phyloP scores from a whole-genome alignment of 2,888 invertebrate species.

The Emesis furor region DNA sequence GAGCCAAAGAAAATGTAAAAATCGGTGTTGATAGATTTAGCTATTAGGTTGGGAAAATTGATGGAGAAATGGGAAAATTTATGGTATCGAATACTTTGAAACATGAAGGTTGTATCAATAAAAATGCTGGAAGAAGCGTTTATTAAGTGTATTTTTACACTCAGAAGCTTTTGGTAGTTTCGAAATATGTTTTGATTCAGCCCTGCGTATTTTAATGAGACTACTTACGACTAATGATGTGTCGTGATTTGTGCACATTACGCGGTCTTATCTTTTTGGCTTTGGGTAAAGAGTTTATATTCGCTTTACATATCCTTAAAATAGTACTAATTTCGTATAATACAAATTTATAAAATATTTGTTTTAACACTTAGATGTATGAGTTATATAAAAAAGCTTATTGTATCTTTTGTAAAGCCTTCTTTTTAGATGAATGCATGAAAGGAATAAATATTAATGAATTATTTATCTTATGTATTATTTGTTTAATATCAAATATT shows the following conservation, averaged over 20 bases:
- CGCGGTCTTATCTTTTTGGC: not conserved
- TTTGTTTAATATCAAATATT: slow-evolving; percentile 76
- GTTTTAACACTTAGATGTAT: not conserved
- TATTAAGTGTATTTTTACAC: no score
- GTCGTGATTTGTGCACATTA: no score
- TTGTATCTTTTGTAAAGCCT: not conserved
- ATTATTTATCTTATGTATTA: slow-evolving; percentile 26
- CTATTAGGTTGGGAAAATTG: not conserved
- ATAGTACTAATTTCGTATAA: not conserved
- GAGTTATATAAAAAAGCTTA: not conserved
- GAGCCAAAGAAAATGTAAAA: slow-evolving; percentile 1
- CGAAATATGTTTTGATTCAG: no score
- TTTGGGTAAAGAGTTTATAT: not conserved
- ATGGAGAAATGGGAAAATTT: not conserved
- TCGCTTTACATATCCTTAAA: not conserved
- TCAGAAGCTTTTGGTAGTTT: no score
- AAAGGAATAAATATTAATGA: not conserved
- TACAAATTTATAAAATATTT: not conserved
- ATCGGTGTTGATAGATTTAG: not conserved
- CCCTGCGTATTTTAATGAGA: no score
- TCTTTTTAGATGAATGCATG: slow-evolving; percentile 6
- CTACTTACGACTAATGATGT: no score
- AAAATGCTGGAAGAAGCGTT: not conserved
- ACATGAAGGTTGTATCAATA: not conserved
- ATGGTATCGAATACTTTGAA: not conserved